Percentiles rank a stretch among this genome's conserved stretches.
Conservation (phyloP, 1,140 invertebrate genomes). For the Cherax destructor region DNA sequence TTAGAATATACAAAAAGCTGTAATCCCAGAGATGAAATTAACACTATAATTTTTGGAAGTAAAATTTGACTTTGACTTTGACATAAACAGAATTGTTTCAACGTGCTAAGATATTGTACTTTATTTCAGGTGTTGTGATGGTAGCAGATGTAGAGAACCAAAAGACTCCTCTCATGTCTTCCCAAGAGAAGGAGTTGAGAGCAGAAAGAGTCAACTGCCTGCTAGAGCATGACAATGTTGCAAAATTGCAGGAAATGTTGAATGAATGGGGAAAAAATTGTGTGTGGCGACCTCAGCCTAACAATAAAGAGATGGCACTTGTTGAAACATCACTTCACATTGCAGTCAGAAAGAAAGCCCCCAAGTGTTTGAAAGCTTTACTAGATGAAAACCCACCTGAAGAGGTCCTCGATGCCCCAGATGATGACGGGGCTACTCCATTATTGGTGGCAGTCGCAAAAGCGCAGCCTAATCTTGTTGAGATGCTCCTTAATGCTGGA, state of each 20-base stretch:
- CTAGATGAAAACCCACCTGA: conserved; percentile 15
- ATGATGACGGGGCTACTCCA: conserved; percentile 61
- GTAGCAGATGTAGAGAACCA: conserved; percentile 51
- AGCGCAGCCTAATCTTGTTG: conserved; percentile 10
- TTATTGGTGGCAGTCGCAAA: conserved; percentile 46
- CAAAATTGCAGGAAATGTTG: conserved; percentile 20
- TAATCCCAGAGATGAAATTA: not conserved
- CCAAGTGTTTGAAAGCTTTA: conserved; percentile 44
- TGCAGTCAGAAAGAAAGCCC: conserved; percentile 21
- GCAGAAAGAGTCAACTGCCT: conserved; percentile 3
- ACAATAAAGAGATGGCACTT: not conserved
- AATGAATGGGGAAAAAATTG: not conserved
- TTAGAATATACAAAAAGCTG: not conserved
- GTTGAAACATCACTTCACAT: conserved; percentile 39
- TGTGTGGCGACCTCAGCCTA: conserved; percentile 42
- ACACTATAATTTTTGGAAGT: not conserved
- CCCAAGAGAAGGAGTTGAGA: not conserved
- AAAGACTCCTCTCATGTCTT: conserved; percentile 40
- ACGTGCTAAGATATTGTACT: not conserved
- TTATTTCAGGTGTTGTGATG: conserved; percentile 36
- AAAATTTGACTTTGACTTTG: not conserved
- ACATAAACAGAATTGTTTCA: not conserved
- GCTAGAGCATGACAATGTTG: conserved; percentile 39
- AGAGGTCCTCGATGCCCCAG: conserved; percentile 61
- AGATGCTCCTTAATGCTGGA: conserved; percentile 43